These are phyloP conservation scores for Amphiprion percula DNA, from an alignment of 2,113 vertebrate genomes.

Conservation along the genomic window DNA sequence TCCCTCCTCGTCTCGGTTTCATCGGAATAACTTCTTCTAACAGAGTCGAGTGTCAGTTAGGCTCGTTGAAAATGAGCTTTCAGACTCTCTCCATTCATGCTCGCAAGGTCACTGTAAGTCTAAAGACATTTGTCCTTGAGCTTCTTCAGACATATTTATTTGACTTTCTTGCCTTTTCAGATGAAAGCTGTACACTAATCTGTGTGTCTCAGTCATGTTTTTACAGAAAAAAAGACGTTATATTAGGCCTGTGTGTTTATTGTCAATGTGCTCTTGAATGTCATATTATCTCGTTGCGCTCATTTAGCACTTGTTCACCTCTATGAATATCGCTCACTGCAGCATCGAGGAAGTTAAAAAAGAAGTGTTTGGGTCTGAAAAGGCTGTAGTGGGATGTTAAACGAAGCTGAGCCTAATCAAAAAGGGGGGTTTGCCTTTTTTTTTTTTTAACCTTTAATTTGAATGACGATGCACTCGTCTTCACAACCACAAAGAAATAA, in stretches of 20 bases:
- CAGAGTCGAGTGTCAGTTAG: background rate
- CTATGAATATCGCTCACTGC: conserved; percentile 53
- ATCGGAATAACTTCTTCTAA: conserved; percentile 14
- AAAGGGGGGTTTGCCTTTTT: conserved; percentile 37
- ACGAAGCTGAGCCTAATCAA: conserved; percentile 56
- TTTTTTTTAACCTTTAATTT: conserved; percentile 25
- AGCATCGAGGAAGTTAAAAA: conserved; percentile 44
- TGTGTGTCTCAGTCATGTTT: conserved; percentile 69
- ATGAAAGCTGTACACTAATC: conserved; percentile 61
- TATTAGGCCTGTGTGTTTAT: conserved; percentile 65
- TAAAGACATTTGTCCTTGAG: conserved; percentile 40
- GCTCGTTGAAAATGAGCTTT: conserved; percentile 34
- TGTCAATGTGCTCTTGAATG: conserved; percentile 75
- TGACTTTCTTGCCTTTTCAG: conserved; percentile 69
- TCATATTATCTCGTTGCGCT: conserved; percentile 61
- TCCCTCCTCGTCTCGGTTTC: conserved; percentile 5
- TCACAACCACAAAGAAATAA: conserved; percentile 28
- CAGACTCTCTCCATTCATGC: conserved; percentile 36
- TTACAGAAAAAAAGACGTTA: conserved; percentile 49
- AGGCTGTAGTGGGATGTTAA: conserved; percentile 26
- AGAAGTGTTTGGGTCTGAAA: conserved; percentile 23
- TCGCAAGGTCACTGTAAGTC: conserved; percentile 44
- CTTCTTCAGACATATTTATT: conserved; percentile 68
- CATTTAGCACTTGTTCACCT: conserved; percentile 67
- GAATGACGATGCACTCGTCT: conserved; percentile 50